Evolutionary conservation across 2,113 vertebrate species (phyloP), one percentile per base, ranked within the genome.

Genomic region (Hymenochirus boettgeri): DNA sequence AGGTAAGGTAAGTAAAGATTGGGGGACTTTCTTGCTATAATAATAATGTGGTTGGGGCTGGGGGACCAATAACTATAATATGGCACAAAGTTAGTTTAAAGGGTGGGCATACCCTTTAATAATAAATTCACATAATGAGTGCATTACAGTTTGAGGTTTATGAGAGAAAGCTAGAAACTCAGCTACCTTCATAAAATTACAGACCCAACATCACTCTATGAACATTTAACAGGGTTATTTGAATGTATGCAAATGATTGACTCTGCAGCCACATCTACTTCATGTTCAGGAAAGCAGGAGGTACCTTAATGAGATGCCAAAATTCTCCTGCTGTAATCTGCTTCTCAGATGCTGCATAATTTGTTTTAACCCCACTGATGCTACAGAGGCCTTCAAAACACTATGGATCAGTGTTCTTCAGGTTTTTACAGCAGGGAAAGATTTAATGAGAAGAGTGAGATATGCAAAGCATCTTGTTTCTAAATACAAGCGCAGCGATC

Each of bases 141-240:
- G n/a, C n/a, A n/a, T n/a, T n/a, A n/a, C n/a, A n/a, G n/a, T n/a
- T n/a, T n/a, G n/a, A n/a, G n/a, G n/a, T n/a, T n/a, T n/a, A n/a
- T n/a, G n/a, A n/a, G n/a, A n/a, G n/a, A n/a, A n/a, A n/a, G n/a
- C n/a, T n/a, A n/a, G n/a, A n/a, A n/a, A n/a, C n/a, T n/a, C n/a
- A n/a, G n/a, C n/a, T n/a, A n/a, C n/a, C n/a, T n/a, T n/a, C n/a
- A n/a, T n/a, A n/a, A n/a, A n/a, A n/a, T n/a, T n/a, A n/a, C 33
- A 12, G 7, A 35, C 8, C 33, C 33, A n/a, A n/a, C n/a, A 53
- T 60, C 24, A 23, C 42, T 60, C 31, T 60, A 45, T n/a, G 29
- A 53, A 47, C 57, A 69, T 60, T 69, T 60, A 60, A 45, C 48
- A 69, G 57, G 56, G 65, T 69, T 33, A 69, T 69, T 53, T 69